These are phyloP conservation scores for Ectemnius continuus DNA, from an alignment of 2,888 invertebrate species.

Conservation along the genomic window DNA sequence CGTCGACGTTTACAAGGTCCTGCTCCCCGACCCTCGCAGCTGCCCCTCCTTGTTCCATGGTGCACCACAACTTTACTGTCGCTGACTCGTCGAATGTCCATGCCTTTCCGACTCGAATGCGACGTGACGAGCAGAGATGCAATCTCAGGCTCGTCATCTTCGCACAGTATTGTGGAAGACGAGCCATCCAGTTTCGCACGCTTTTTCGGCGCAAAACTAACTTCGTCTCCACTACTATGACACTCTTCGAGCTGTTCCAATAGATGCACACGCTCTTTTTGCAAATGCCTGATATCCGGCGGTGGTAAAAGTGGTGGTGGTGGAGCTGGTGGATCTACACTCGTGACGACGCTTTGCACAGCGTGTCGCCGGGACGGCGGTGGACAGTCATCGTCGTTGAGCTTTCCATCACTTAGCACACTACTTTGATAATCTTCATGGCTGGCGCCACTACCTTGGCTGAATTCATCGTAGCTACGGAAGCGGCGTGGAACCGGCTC, in stretches of 20 bases:
- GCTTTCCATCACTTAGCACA: slow-evolving; percentile 68
- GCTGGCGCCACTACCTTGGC: slow-evolving; percentile 84
- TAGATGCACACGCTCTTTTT: slow-evolving; percentile 85
- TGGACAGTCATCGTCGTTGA: slow-evolving; percentile 78
- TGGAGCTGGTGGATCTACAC: slow-evolving; percentile 78
- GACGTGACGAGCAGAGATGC: slow-evolving; percentile 75
- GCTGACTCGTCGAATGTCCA: slow-evolving; percentile 75
- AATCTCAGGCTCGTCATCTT: slow-evolving; percentile 75
- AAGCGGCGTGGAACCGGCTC: slow-evolving; percentile 78
- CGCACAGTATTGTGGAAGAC: slow-evolving; percentile 68
- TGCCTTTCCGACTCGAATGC: slow-evolving; percentile 74
- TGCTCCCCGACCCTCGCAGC: slow-evolving; percentile 73
- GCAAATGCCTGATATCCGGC: slow-evolving; percentile 84
- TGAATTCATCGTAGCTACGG: slow-evolving; percentile 86
- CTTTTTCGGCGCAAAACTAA: slow-evolving; percentile 83
- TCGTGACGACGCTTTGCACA: slow-evolving; percentile 81
- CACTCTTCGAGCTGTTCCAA: slow-evolving; percentile 86
- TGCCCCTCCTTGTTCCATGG: slow-evolving; percentile 69
- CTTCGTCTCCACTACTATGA: slow-evolving; percentile 85
- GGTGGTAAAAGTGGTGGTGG: slow-evolving; percentile 77
- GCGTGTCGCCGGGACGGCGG: slow-evolving; percentile 78
- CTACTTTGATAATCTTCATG: slow-evolving; percentile 81
- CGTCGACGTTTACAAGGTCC: slow-evolving; percentile 75
- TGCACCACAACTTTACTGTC: slow-evolving; percentile 74
- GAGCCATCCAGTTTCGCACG: slow-evolving; percentile 82